phyloP scores from a whole-genome alignment of 2,888 invertebrate species.

The Xestia ashworthii region DNA sequence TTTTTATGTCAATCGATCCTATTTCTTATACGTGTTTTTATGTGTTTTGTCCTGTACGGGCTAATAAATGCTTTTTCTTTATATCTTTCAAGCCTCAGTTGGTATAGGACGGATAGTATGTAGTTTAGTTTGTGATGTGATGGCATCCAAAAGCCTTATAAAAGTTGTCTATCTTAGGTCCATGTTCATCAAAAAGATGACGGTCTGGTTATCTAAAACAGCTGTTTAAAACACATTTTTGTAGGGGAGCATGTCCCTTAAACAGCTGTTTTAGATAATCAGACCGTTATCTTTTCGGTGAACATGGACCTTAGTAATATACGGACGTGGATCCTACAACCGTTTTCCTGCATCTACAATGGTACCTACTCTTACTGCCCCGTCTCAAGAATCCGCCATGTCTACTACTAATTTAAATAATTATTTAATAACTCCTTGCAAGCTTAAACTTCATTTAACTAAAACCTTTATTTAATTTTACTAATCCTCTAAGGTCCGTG shows the following conservation, averaged over 20 bases:
- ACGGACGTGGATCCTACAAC: too few species aligned
- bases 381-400: background rate
- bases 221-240: too few species aligned
- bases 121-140: background rate
- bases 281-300: too few species aligned
- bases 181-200: too few species aligned
- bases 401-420: constrained; percentile 33
- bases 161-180: background rate
- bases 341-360: background rate
- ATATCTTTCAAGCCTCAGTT: background rate
- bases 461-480: background rate
- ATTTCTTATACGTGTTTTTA: too few species aligned
- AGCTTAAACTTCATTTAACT: constrained; percentile 45
- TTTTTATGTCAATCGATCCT: background rate
- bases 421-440: constrained; percentile 32
- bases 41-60: too few species aligned
- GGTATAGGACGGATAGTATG: background rate
- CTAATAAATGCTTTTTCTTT: too few species aligned
- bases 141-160: background rate
- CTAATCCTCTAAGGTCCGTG: too few species aligned
- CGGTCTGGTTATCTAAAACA: too few species aligned
- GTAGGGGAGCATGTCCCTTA: too few species aligned
- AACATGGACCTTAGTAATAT: too few species aligned
- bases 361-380: background rate
- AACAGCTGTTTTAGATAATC: too few species aligned